Base-by-base conservation (phyloP, 1,140 invertebrate species). In the Maconellicoccus hirsutus region DNA sequence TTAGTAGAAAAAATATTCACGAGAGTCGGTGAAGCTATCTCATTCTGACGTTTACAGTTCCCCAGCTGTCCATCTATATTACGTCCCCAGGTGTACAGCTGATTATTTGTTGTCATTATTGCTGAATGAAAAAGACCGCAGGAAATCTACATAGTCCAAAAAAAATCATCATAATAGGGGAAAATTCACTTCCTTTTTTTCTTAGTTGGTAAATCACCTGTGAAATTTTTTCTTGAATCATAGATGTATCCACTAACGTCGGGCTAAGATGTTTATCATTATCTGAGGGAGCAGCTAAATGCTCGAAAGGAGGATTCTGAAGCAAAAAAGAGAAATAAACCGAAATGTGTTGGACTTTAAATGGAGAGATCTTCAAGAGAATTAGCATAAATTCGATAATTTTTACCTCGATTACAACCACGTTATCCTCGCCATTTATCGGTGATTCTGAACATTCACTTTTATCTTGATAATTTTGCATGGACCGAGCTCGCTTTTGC, bases 61-160 rank as follows among this genome's bases (percentile, higher is more conserved):
- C 88, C 88, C 71, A 89, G 78, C 78, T 89, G 88, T 16, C 86
- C 88, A 76, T 89, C 87, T 19, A 86, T 77, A 78, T 88, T 89
- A 52, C 84, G 79, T 27, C 89, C 89, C 87, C 88, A 90, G 0
- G 83, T 82, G 75, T 86, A 89, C 1, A 89, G 79, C 29, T 81
- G 82, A 16, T 86, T 87, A 74, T 85, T 82, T 69, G 82, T 81
- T 2, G 86, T 88, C 29, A 89, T 74, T n/a, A 89, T 74, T 16
- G 84, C 81, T 69, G 83, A 85, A 76, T 91, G 89, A 74, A 87
- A 84, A 75, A 83, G 86, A 16, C 89, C 89, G 75, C 85, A 85
- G 72, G 84, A 80, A 75, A 88, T 82, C 84, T 87, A 73, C 22
- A 77, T 16, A 42, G 22, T 4, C 10, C 19, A 22, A 52, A 42